Percentiles rank a stretch among this genome's conserved stretches.
These are phyloP conservation scores for Eurypyga helias DNA, from an alignment of 2,113 vertebrate genomes.

Conservation along the genomic window DNA sequence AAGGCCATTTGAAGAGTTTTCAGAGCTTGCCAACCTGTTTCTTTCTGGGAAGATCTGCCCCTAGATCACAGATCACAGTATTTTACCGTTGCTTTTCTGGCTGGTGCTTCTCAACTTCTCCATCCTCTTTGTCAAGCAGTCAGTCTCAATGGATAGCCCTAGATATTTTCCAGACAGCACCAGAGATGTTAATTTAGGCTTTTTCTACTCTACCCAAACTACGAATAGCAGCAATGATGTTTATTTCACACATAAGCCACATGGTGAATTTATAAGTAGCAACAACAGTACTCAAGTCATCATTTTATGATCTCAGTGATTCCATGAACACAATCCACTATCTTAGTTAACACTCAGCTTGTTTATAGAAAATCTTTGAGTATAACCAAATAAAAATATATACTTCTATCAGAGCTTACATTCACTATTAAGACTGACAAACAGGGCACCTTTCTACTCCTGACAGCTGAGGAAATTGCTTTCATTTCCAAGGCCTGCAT, in stretches of 20 bases:
- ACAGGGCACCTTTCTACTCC: background rate
- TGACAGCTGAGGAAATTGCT: background rate
- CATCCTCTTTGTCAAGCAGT: background rate
- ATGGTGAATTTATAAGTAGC: background rate
- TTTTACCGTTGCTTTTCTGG: background rate
- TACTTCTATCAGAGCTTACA: background rate
- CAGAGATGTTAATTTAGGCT: background rate
- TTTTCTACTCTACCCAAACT: background rate
- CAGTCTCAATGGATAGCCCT: background rate
- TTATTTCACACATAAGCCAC: background rate
- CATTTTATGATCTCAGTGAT: background rate
- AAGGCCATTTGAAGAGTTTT: background rate
- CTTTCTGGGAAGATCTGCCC: background rate
- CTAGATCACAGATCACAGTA: background rate
- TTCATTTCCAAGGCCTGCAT: background rate
- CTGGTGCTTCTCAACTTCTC: background rate
- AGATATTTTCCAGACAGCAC: background rate
- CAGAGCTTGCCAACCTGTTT: background rate
- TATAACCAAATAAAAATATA: background rate
- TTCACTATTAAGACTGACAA: background rate
- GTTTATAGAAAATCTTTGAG: background rate
- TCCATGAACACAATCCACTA: background rate
- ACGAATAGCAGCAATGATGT: background rate
- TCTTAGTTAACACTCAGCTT: background rate
- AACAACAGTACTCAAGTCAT: background rate